Evolutionary conservation across 2,888 invertebrate species (phyloP).

Genomic region (Agrochola circellaris): DNA sequence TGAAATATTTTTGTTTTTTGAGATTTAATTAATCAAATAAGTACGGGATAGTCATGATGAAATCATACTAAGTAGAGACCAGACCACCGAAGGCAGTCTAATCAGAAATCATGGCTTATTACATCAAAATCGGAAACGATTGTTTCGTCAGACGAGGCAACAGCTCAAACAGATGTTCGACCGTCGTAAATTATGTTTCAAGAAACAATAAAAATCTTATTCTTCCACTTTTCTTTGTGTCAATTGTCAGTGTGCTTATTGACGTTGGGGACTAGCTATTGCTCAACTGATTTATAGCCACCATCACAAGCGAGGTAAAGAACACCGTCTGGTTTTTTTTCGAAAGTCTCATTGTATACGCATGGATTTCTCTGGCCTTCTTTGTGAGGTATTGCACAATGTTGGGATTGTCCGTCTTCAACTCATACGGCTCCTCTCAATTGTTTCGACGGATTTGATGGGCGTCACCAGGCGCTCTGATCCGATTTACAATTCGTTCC

Average conservation of each 20-base stretch:
- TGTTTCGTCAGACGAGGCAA: slow-evolving; percentile 55
- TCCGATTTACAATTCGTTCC: slow-evolving; percentile 89
- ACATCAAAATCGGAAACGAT: slow-evolving; percentile 43
- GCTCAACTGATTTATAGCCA: slow-evolving; percentile 85
- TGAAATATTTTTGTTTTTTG: neutral
- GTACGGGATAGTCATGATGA: neutral
- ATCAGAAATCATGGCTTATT: slow-evolving; percentile 31
- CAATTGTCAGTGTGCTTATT: slow-evolving; percentile 75
- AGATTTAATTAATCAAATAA: neutral
- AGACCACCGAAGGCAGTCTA: neutral
- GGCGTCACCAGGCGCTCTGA: slow-evolving; percentile 84
- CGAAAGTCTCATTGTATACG: slow-evolving; percentile 82
- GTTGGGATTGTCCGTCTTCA: slow-evolving; percentile 80
- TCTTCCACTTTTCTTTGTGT: slow-evolving; percentile 65
- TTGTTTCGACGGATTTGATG: slow-evolving; percentile 86
- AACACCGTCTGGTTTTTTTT: slow-evolving; percentile 78
- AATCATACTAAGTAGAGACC: neutral
- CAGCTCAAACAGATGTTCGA: slow-evolving; percentile 68
- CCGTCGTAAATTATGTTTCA: slow-evolving; percentile 70
- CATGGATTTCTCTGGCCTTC: slow-evolving; percentile 86
- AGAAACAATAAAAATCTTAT: slow-evolving; percentile 69
- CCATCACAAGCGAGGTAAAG: slow-evolving; percentile 74
- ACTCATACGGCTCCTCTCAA: slow-evolving; percentile 79
- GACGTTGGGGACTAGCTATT: slow-evolving; percentile 75
- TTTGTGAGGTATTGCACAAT: slow-evolving; percentile 88